Conservation (phyloP, 2,888 invertebrate genomes). For the Diarsia mendica region DNA sequence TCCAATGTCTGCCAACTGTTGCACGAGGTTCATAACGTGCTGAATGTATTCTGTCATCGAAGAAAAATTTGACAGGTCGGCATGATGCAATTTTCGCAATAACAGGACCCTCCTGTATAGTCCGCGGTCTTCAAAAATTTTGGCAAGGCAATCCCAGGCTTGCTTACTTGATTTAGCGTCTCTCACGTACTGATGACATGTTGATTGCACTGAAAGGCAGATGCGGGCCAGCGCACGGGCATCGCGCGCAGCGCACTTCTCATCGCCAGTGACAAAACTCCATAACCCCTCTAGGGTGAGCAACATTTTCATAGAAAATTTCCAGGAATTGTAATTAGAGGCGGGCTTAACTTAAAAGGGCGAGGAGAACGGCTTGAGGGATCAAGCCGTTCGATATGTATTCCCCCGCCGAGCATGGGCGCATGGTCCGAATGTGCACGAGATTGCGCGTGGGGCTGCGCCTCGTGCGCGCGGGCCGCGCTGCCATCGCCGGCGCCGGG, state of each 20-base stretch:
- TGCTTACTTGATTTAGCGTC: not conserved
- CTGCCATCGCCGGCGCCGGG: slow-evolving; percentile 2
- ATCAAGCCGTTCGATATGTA: not conserved
- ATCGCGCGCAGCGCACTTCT: not conserved
- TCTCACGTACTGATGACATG: not conserved
- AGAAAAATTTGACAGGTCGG: slow-evolving; percentile 15
- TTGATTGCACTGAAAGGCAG: not conserved
- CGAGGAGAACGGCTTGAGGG: no score
- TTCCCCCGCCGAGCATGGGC: not conserved
- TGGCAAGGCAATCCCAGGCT: not conserved
- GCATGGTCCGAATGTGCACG: not conserved
- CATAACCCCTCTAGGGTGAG: not conserved
- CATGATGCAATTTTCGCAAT: slow-evolving; percentile 30
- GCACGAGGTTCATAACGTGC: slow-evolving; percentile 27
- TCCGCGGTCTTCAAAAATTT: slow-evolving; percentile 35
- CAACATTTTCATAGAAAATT: not conserved
- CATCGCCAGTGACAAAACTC: not conserved
- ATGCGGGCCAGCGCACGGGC: not conserved
- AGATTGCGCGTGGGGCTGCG: not conserved
- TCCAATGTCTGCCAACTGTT: slow-evolving; percentile 34
- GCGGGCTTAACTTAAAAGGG: no score
- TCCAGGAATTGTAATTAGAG: not conserved
- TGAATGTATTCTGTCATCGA: slow-evolving; percentile 30
- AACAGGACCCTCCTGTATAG: slow-evolving; percentile 30
- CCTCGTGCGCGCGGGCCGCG: not conserved